These are phyloP conservation scores for Coelinius sp. DNA, from an alignment of 2,888 invertebrate species.

Conservation along the genomic window DNA sequence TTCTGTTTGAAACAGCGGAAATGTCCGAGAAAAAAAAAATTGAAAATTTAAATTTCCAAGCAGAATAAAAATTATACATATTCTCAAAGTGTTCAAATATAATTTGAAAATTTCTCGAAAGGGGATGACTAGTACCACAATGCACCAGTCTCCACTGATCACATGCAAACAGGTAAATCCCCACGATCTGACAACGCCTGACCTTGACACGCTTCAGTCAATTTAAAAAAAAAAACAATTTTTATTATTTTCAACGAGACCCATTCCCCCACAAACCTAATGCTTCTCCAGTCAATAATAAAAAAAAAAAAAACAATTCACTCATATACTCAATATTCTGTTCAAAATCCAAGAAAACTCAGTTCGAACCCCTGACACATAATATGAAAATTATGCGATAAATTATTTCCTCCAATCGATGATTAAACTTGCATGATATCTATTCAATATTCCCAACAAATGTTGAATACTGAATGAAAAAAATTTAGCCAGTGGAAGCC, in stretches of 20 bases:
- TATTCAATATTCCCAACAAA: neutral
- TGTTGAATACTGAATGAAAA: neutral
- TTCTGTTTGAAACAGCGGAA: too few species aligned
- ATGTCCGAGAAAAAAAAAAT: too few species aligned
- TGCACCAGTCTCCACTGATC: neutral
- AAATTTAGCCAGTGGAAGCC: neutral
- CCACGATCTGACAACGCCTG: neutral
- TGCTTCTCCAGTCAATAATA: neutral
- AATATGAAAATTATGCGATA: neutral
- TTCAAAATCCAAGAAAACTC: neutral
- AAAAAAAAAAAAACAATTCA: too few species aligned
- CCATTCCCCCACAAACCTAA: neutral
- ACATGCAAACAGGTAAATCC: slow-evolving; percentile 2
- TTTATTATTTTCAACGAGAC: neutral
- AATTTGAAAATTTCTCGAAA: neutral
- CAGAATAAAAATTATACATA: neutral
- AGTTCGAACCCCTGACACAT: neutral
- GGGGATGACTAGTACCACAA: neutral
- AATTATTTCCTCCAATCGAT: neutral
- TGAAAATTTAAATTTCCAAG: too few species aligned
- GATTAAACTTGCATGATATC: neutral
- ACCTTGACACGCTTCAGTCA: neutral
- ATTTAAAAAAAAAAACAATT: neutral
- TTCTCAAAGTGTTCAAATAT: neutral
- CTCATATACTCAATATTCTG: neutral